Evolutionary conservation across 2,113 vertebrate species (phyloP).

Genomic region (Micronisus gabar): DNA sequence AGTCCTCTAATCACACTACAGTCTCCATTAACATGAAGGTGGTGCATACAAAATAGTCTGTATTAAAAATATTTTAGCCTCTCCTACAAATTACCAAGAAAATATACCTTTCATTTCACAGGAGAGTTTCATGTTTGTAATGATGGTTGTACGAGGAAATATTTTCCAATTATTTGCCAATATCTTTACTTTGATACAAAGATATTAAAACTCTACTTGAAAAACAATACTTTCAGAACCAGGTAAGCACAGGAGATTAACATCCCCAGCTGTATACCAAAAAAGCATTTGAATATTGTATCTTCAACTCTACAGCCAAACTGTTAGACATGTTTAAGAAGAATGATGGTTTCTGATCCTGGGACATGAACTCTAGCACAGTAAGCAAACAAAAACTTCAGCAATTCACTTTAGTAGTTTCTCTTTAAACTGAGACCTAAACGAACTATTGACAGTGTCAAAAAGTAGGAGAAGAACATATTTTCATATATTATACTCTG

Average conservation of each 20-base stretch:
- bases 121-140: background rate
- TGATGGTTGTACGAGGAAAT: background rate
- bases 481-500: background rate
- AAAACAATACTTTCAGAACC: background rate
- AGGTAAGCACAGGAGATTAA: background rate
- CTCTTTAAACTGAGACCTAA: background rate
- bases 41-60: fast-evolving
- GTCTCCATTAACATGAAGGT: background rate
- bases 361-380: background rate
- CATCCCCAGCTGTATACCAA: background rate
- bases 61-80: background rate
- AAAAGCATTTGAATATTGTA: background rate
- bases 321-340: fast-evolving
- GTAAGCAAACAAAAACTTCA: background rate
- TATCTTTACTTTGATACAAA: background rate
- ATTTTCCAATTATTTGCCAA: background rate
- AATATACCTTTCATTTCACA: background rate
- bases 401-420: background rate
- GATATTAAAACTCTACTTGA: background rate
- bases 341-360: background rate
- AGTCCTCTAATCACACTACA: background rate
- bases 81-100: background rate
- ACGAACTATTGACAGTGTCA: background rate
- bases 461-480: background rate
- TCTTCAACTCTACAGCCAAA: background rate